Base-by-base conservation (phyloP, 1,140 invertebrate species). In the Drosophila obscura region DNA sequence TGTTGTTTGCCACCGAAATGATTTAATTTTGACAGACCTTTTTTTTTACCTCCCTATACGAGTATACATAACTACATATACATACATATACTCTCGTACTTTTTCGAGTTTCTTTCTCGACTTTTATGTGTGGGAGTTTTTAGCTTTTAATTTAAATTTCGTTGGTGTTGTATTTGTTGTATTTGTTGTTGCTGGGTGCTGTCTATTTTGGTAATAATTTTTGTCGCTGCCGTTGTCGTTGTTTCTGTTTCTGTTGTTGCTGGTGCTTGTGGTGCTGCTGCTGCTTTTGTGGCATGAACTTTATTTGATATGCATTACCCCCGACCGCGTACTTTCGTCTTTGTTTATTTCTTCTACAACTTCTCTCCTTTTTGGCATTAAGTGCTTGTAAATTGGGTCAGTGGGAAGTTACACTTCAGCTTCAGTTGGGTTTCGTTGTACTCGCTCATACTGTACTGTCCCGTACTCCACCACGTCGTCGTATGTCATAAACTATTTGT, bases 341-440 rank as follows among this genome's bases (percentile, higher is more conserved):
- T 88, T 87, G 83, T 88, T 87, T 87, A 87, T 88, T 87, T 87
- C 83, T 88, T 88, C 83, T 87, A 87, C 83, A 78, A 79, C 83
- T 88, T 88, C 83, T 79, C 73, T 89, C 84, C 85, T 80, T 87
- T 82, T 89, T 84, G 80, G 80, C 82, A 87, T 87, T 90, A 90
- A 90, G 87, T 90, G 81, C 76, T 85, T 90, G 87, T 90, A 90
- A 90, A 90, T 90, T 90, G 87, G 87, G 87, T 90, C 87, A 90
- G 87, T 87, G 87, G 87, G 87, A 87, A 87, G 87, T 87, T 88
- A 87, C 83, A 87, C 83, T 87, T 88, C 72, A 87, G 83, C 35
- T 13, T 83, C 78, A 43, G 52, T 60, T 50, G 56, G 35, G 35
- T 39, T 45, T 26, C 52, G 39, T 43, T 50, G 45, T 55, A 59